These are phyloP conservation scores for Copsychus sechellarum DNA, from an alignment of 2,113 vertebrate species.

Conservation along the genomic window DNA sequence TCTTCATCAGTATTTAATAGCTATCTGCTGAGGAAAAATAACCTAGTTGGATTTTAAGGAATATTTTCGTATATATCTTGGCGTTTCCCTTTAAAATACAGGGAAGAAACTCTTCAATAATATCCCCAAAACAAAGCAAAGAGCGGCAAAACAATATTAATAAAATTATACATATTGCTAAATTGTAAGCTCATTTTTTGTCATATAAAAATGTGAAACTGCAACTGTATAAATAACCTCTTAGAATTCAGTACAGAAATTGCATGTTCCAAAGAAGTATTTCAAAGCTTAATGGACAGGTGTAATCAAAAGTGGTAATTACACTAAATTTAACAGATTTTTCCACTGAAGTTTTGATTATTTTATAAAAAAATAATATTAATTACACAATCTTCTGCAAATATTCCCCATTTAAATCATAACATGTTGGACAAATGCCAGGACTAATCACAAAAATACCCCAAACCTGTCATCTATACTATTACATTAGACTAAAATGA, in stretches of 20 bases:
- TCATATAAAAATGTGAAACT: not conserved
- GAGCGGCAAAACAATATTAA: not conserved
- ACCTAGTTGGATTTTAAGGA: not conserved
- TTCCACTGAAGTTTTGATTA: not conserved
- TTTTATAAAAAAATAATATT: not conserved
- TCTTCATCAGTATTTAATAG: not conserved
- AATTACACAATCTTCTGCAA: not conserved
- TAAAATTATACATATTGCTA: not conserved
- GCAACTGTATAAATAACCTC: not conserved
- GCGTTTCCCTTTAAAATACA: not conserved
- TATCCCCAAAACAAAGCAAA: not conserved
- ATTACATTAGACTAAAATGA: not conserved
- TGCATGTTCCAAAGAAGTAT: not conserved
- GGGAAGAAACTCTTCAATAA: not conserved
- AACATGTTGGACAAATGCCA: not conserved
- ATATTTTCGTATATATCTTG: not conserved
- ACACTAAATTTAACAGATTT: not conserved
- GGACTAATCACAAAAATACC: rapidly evolving
- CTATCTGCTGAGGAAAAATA: not conserved
- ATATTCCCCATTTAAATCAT: not conserved
- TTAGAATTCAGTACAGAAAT: not conserved
- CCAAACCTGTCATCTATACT: not conserved
- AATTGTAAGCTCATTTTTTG: not conserved
- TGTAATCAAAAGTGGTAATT: not conserved
- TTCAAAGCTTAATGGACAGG: not conserved